Conservation (phyloP, 2,113 vertebrate species). For the Atlantisia rogersi region DNA sequence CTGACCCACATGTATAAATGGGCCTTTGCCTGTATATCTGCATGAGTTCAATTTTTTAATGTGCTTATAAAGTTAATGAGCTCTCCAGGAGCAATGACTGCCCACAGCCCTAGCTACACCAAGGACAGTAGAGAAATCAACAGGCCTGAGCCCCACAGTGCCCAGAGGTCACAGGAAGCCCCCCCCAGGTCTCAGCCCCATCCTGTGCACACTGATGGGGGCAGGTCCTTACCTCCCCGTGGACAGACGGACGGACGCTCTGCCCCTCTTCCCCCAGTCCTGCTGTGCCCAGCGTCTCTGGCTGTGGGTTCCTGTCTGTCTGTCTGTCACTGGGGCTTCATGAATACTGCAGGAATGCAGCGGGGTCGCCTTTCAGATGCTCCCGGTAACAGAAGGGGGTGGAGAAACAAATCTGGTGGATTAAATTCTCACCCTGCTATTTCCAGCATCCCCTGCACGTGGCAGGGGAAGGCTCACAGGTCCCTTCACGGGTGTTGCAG, state of each 20-base stretch:
- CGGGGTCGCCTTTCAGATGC: slow-evolving; percentile 47
- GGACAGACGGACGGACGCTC: background rate
- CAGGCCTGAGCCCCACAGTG: background rate
- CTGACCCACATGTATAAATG: background rate
- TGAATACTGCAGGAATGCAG: slow-evolving; percentile 45
- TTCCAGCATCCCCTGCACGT: background rate
- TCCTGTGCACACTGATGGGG: accelerated
- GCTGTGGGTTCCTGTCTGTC: background rate
- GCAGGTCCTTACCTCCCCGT: background rate
- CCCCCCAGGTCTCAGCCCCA: background rate
- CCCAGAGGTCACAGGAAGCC: background rate
- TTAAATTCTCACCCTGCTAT: slow-evolving; percentile 17
- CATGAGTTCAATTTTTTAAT: too few species aligned
- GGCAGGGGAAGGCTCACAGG: accelerated
- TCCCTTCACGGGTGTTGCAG: accelerated
- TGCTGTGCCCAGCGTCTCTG: background rate
- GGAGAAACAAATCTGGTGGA: background rate
- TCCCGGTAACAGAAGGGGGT: background rate
- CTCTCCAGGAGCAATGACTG: background rate
- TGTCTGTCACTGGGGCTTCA: background rate
- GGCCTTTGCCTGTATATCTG: background rate
- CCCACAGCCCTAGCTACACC: background rate
- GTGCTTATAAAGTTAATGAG: background rate
- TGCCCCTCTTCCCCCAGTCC: background rate
- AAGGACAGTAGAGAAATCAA: background rate